Conservation (phyloP, 2,888 invertebrate species). For the Leptura quadrifasciata region DNA sequence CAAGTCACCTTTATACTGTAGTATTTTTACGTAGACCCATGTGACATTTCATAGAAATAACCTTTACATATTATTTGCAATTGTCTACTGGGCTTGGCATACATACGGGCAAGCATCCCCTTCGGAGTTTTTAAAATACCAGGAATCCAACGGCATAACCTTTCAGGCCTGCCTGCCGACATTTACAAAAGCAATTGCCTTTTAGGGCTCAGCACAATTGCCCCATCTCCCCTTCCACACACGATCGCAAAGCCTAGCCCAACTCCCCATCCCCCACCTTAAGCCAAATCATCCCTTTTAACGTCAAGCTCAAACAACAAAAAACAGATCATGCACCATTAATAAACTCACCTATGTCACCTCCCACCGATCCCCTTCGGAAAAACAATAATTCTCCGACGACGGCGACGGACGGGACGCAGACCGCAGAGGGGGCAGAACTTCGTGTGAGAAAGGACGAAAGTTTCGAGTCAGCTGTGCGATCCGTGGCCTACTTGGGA, state of each 20-base stretch:
- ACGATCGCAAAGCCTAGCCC: not conserved
- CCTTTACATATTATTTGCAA: not conserved
- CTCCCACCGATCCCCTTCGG: not conserved
- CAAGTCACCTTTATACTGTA: too few relatives aligned
- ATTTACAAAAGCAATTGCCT: conserved; percentile 20
- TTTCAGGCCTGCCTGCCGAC: not conserved
- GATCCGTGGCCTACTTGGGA: conserved; percentile 52
- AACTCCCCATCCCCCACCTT: not conserved
- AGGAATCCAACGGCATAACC: not conserved
- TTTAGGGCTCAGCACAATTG: not conserved
- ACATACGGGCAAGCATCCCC: not conserved
- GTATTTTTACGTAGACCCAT: not conserved
- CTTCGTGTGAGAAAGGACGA: conserved; percentile 40
- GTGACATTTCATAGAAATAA: not conserved
- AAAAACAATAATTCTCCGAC: not conserved
- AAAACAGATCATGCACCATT: conserved; percentile 29
- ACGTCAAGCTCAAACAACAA: conserved; percentile 9
- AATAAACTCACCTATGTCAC: conserved; percentile 35
- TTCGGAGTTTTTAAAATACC: not conserved
- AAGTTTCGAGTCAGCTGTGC: conserved; percentile 48
- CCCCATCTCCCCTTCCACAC: not conserved
- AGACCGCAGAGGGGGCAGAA: conserved; percentile 41
- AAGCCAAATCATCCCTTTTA: not conserved
- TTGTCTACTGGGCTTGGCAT: not conserved
- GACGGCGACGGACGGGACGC: conserved; percentile 11